A percentile compares a stretch with the other conserved stretches of the same genome.
phyloP scores from a whole-genome alignment of 2,888 invertebrate genomes.

The Agapostemon virescens region DNA sequence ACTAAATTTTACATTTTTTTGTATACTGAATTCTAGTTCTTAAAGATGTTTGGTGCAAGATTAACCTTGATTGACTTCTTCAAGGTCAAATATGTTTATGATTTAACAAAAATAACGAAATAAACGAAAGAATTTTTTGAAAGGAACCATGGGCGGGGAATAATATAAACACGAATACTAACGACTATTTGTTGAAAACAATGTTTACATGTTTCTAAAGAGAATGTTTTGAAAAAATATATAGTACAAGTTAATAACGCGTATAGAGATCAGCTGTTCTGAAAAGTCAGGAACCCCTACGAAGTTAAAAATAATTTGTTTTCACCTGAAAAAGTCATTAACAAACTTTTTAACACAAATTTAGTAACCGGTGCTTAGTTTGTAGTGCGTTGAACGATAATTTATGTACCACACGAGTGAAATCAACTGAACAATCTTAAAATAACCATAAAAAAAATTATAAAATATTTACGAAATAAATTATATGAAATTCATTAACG shows the following conservation, averaged over 20 bases:
- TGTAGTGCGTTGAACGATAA: background rate
- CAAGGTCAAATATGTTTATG: too few relatives aligned
- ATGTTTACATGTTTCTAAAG: too few relatives aligned
- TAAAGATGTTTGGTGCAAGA: too few relatives aligned
- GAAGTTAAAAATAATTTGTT: background rate
- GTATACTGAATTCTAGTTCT: too few relatives aligned
- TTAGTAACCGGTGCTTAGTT: background rate
- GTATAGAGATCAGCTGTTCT: background rate
- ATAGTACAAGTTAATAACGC: too few relatives aligned
- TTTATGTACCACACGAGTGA: background rate
- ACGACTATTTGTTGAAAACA: too few relatives aligned
- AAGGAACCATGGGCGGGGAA: too few relatives aligned
- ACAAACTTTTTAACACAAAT: constrained; percentile 6
- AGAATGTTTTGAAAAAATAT: background rate
- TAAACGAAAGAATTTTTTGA: too few relatives aligned
- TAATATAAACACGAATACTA: too few relatives aligned
- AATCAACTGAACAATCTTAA: background rate
- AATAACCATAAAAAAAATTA: background rate
- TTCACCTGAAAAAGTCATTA: background rate
- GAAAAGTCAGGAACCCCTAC: background rate
- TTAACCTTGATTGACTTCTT: too few relatives aligned
- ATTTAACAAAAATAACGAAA: too few relatives aligned
- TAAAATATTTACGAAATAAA: background rate
- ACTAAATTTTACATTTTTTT: too few relatives aligned
- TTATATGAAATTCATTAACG: background rate